Evolutionary conservation across 2,888 invertebrate species (phyloP), one percentile per base, ranked within the genome.

Genomic region (Drosophila lacicola): DNA sequence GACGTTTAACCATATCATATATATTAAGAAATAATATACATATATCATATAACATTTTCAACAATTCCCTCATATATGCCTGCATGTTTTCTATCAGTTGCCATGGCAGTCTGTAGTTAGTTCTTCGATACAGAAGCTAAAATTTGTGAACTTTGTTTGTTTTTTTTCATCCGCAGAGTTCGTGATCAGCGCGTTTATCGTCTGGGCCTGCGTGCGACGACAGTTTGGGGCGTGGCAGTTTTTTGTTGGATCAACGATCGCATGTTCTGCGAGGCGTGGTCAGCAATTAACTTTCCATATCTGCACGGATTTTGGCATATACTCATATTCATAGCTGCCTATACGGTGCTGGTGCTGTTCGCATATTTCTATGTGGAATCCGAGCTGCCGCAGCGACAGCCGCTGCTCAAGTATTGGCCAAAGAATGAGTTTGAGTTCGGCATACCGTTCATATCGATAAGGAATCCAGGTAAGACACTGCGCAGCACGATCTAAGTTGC

Each of bases 241-340:
- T 93, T 95, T 80, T 96, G 96, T 90, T 97, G 97, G 97, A 92
- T 96, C 41, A 95, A 95, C 86, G 97, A 96, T 92, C 93, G 96
- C 8, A 92, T 96, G 88, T 95, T 96, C 91, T 97, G 97, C 91
- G 96, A 96, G 81, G 94, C 95, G 17, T 96, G 96, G 96, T 94
- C 95, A 2, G 94, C 94, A 13, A 94, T 96, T 11, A 95, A 96
- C 92, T 96, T 97, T 83, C 96, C 96, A 0, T 97, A 97, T 92
- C 93, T 97, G 87, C 97, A 97, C 90, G 96, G 96, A 11, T 93
- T 96, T 17, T 97, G 97, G 97, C 97, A 97, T 91, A 93, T 97
- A 13, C 94, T 96, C 56, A 96, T 96, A 77, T 96, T 96, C 87
- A 95, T 97, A 53, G 95, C 96, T 0, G 94, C 95, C 36, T 97